A percentile compares a stretch with the other conserved stretches of the same genome.
phyloP scores from a whole-genome alignment of 2,113 vertebrate species.

The Coregonus clupeaformis region DNA sequence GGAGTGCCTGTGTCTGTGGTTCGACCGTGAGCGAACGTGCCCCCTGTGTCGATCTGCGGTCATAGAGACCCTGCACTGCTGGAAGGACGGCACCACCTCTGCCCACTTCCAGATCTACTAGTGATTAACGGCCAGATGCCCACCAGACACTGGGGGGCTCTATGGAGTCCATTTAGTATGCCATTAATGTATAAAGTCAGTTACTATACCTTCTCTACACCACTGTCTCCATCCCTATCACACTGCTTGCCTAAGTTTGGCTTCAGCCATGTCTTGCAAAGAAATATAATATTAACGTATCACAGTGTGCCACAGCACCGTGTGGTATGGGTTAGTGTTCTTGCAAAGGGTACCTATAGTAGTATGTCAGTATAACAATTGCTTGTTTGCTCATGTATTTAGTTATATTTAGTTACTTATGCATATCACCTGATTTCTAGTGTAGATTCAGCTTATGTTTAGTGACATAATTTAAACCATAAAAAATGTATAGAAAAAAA shows the following conservation, averaged over 20 bases:
- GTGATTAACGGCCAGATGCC: too few relatives aligned
- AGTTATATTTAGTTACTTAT: background rate
- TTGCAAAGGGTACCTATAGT: background rate
- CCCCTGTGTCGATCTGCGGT: slow-evolving; percentile 89
- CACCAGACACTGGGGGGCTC: background rate
- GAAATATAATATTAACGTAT: background rate
- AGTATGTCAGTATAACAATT: background rate
- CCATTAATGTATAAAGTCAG: too few relatives aligned
- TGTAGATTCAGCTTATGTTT: background rate
- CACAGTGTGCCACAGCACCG: background rate
- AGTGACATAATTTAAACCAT: background rate
- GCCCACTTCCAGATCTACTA: slow-evolving; percentile 97
- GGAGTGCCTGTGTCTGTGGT: slow-evolving; percentile 96
- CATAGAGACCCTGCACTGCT: slow-evolving; percentile 85
- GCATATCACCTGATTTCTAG: background rate
- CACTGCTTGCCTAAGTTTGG: background rate
- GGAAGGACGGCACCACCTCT: slow-evolving; percentile 96
- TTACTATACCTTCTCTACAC: background rate
- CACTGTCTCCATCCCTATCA: too few relatives aligned
- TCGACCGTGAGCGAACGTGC: slow-evolving; percentile 92
- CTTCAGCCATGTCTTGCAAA: background rate
- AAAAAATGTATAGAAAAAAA: background rate
- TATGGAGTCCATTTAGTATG: background rate
- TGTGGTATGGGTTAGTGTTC: background rate
- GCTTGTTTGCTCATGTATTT: background rate